A percentile compares a stretch with the other conserved stretches of the same genome.
Conservation (phyloP, 2,113 vertebrate species). For the Chloebia gouldiae region DNA sequence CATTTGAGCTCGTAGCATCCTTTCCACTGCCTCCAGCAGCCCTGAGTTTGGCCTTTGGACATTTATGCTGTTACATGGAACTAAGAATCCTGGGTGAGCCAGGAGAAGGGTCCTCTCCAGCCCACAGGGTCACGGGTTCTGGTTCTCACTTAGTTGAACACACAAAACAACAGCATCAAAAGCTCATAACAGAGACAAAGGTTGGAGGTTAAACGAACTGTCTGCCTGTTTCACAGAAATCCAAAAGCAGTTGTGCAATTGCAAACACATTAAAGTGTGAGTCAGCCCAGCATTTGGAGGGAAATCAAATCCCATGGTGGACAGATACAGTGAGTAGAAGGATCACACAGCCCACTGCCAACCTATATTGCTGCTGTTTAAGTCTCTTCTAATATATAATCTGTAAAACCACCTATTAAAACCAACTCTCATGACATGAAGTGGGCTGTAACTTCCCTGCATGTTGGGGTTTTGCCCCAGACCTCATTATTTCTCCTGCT, state of each 20-base stretch:
- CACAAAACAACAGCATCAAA: background rate
- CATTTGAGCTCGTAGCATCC: background rate
- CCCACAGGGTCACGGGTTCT: background rate
- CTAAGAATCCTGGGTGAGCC: background rate
- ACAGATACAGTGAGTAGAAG: background rate
- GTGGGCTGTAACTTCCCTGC: background rate
- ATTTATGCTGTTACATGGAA: background rate
- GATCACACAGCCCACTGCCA: background rate
- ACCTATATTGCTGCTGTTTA: background rate
- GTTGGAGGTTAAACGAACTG: background rate
- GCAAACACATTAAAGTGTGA: slow-evolving; percentile 27
- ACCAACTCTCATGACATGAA: background rate
- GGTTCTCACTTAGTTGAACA: background rate
- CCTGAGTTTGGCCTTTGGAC: background rate
- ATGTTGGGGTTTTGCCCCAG: background rate
- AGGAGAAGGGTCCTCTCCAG: background rate
- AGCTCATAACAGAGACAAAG: background rate
- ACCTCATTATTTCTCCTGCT: background rate
- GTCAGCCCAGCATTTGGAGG: background rate
- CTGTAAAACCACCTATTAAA: background rate
- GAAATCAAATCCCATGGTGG: background rate
- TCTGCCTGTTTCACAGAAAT: background rate
- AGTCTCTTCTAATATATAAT: background rate
- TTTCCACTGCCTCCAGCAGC: background rate
- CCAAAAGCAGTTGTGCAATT: slow-evolving; percentile 31